phyloP scores from a whole-genome alignment of 2,888 invertebrate species.

The Limnephilus lunatus region DNA sequence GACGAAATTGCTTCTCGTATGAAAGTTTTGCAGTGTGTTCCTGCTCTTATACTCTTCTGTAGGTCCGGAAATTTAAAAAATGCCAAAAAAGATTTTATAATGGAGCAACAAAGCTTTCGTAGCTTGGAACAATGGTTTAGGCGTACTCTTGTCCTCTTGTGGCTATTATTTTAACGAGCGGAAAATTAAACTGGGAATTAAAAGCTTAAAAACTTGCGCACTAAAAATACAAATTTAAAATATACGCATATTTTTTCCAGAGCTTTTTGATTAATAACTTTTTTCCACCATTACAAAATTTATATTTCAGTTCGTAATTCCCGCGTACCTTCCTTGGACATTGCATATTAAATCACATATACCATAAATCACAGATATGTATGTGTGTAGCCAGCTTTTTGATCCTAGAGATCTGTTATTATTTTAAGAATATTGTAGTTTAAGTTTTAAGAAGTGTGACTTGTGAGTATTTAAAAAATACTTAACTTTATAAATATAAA shows the following conservation, averaged over 20 bases:
- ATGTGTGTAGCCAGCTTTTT: no score
- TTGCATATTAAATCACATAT: no score
- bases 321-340: no score
- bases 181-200: background rate
- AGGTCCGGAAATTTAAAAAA: background rate
- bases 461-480: no score
- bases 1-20: constrained; percentile 23
- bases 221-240: background rate
- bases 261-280: background rate
- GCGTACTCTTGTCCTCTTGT: background rate
- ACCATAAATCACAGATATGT: no score
- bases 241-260: no score
- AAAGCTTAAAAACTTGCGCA: background rate
- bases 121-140: background rate
- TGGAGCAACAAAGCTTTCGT: background rate
- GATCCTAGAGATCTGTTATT: no score
- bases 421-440: no score
- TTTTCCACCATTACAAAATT: background rate
- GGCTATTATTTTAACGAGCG: background rate
- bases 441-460: no score
- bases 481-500: no score
- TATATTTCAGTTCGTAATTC: background rate
- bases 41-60: background rate
- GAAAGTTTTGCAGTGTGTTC: background rate
- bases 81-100: background rate